Base-by-base conservation (phyloP, 1,140 invertebrate species). In the Drosophila mayri region DNA sequence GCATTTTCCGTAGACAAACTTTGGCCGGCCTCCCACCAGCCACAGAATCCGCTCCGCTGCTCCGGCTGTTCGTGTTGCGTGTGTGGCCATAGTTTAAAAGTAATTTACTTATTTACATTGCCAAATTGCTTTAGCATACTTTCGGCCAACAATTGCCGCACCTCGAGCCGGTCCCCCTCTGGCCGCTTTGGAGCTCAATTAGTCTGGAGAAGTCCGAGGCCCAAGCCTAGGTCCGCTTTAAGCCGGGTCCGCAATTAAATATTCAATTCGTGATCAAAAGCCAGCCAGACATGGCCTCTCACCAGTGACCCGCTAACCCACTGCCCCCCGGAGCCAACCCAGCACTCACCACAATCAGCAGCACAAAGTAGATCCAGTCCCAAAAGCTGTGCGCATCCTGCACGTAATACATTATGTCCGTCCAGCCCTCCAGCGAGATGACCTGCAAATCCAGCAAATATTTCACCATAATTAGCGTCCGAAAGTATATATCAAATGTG, bases 321-420 rank as follows among this genome's bases (percentile, higher is more conserved):
- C 32, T 66, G 58, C 9, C 38, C 14, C 22, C n/a, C n/a, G 35
- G 1, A 38, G 25, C 25, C 25, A 25, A 3, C 25, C 25, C 25
- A 25, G 20, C 73, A 95, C 97, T 96, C 95, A 99, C 98, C 93
- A 99, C 99, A 95, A 99, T 99, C 52, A 99, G 94, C 66, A 99
- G 94, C 46, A 99, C 99, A 94, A 99, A 99, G 94, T 99, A 99
- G 76, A 99, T 98, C 98, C 99, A 99, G 93, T 99, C 99, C 99
- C 99, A 99, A 93, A 99, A 99, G 50, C 99, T 99, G 94, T 99
- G 99, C 61, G 99, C 98, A 93, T 99, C 99, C 94, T 99, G 99
- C 79, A 93, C 92, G 86, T 92, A 92, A 92, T 99, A 99, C 99
- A 99, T 99, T 77, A 99, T 99, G 91, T 99, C 99, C 16, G 99